Evolutionary conservation across 2,113 vertebrate genomes (phyloP), one percentile per base, ranked within the genome.

Genomic region (Burhinus bistriatus): DNA sequence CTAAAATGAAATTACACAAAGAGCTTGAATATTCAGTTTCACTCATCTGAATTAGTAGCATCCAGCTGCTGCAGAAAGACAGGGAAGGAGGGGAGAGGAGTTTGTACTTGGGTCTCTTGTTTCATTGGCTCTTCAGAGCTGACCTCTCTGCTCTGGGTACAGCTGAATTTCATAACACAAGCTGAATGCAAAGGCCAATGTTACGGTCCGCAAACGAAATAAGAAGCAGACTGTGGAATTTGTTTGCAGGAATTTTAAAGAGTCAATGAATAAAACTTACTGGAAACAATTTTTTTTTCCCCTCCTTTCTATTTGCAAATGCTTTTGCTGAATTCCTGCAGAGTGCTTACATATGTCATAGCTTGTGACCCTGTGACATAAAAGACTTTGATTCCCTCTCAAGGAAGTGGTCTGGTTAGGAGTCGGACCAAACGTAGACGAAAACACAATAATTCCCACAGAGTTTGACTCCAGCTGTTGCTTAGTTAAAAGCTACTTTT

Each of bases 401-500:
- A 71, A 87, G 88, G 90, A 97, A 96, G 64, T 44, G 68, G 40
- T 90, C 73, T 83, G 44, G 27, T 83, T 89, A 78, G 70, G 72
- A 94, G 76, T 47, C 0, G 0, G 68, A 95, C 55, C 23, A 94
- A 92, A 38, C 5, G 0, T 3, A 64, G 92, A 81, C 9, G 4
- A 90, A 94, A 89, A 75, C 81, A 70, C 40, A 93, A 2, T 65
- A 94, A 92, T 96, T 95, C 85, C 87, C 89, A 55, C 64, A 65
- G 71, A 79, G 80, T 82, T 59, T 95, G 64, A 69, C 54, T 96
- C 88, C 88, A 93, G 94, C 90, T 96, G 93, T 75, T 93, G 69
- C 65, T 92, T 38, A 73, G 57, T 93, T 94, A 87, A 94, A 86
- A 97, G 72, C 83, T 92, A 81, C 76, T 96, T 90, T 93, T 79